phyloP scores from a whole-genome alignment of 2,888 invertebrate genomes.

The Therioaphis trifolii region DNA sequence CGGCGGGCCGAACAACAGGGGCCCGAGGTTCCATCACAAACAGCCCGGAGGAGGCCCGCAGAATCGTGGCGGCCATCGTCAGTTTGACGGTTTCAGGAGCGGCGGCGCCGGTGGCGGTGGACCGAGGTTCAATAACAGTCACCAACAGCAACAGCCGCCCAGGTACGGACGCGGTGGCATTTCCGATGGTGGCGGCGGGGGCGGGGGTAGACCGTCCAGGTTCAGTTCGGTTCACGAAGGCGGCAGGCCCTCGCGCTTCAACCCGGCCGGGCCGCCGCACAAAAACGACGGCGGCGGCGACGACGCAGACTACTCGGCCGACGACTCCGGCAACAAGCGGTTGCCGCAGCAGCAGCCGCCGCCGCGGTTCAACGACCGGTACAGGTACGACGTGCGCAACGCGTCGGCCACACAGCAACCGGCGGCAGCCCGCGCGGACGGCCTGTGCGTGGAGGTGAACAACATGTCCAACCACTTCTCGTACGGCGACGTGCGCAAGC shows the following conservation, averaged over 20 bases:
- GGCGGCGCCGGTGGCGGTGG: not conserved
- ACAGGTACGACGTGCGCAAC: conserved; percentile 70
- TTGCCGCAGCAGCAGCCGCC: not conserved
- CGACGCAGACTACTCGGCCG: not conserved
- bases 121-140: not conserved
- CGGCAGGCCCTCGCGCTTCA: not conserved
- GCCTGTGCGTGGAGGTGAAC: conserved; percentile 77
- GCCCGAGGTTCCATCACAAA: conserved; percentile 31
- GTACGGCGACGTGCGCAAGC: conserved; percentile 83
- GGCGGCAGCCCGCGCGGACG: conserved; percentile 74
- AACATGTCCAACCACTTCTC: conserved; percentile 80
- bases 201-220: not conserved
- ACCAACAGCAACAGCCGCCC: not conserved
- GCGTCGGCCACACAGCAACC: too few relatives aligned
- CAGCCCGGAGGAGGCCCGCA: not conserved
- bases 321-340: not conserved
- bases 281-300: not conserved
- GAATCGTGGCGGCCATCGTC: conserved; percentile 17
- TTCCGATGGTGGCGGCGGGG: not conserved
- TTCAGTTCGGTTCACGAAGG: not conserved
- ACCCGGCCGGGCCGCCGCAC: not conserved
- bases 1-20: not conserved
- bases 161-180: not conserved
- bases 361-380: conserved; percentile 62
- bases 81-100: not conserved